These are phyloP conservation scores for Rotaria sp. DNA, from an alignment of 2,888 invertebrate species.

Conservation along the genomic window DNA sequence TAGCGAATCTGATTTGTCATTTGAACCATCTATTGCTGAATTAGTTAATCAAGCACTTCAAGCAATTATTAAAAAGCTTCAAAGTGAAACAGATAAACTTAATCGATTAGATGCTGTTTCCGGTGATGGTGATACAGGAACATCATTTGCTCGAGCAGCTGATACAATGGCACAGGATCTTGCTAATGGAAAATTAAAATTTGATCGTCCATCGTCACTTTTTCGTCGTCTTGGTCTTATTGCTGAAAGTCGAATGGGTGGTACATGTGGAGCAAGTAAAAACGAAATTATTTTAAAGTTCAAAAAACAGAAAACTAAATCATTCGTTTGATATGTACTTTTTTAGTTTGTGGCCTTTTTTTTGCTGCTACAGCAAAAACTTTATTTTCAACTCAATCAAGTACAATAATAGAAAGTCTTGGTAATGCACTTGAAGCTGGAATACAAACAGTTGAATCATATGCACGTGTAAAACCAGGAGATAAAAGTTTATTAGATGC, in stretches of 20 bases:
- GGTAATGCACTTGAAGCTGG: conserved; percentile 30
- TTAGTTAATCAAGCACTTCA: conserved; percentile 41
- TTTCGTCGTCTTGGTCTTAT: conserved; percentile 23
- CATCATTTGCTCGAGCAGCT: conserved; percentile 62
- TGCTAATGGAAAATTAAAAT: conserved; percentile 11
- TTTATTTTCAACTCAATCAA: neutral
- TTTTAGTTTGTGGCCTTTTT: conserved; percentile 10
- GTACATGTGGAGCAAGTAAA: conserved; percentile 28
- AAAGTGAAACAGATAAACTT: conserved; percentile 61
- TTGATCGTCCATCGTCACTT: conserved; percentile 31
- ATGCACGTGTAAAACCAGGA: conserved; percentile 32
- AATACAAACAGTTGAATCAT: conserved; percentile 35
- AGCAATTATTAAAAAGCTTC: conserved; percentile 58
- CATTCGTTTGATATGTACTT: neutral
- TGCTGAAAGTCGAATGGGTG: conserved; percentile 31
- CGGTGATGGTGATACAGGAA: conserved; percentile 72
- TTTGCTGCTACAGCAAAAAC: conserved; percentile 5
- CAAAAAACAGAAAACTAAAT: neutral
- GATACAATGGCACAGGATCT: conserved; percentile 48
- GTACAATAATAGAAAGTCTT: neutral
- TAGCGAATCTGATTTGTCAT: conserved; percentile 5
- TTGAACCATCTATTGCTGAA: neutral
- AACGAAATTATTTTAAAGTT: too few relatives aligned
- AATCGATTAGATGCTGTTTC: conserved; percentile 65
- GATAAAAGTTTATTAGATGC: conserved; percentile 30